Conservation (phyloP, 2,888 invertebrate genomes). For the Netelia virgata region DNA sequence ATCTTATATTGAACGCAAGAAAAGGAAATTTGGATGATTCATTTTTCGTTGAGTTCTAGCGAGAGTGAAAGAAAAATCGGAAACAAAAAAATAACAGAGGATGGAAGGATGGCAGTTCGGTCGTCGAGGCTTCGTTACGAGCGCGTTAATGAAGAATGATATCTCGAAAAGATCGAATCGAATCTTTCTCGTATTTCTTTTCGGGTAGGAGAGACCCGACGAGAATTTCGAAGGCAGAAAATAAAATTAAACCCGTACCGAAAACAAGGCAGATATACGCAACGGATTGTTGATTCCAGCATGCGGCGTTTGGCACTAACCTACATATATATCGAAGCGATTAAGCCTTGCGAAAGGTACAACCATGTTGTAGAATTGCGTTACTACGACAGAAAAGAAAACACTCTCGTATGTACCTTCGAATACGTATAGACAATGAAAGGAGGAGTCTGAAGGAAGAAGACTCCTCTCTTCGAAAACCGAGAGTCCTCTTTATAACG, state of each 20-base stretch:
- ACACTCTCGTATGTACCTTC: not conserved
- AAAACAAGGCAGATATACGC: conserved; percentile 21
- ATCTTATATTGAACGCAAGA: not conserved
- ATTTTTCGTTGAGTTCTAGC: conserved; percentile 8
- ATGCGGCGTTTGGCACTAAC: not conserved
- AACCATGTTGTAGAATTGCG: conserved; percentile 25
- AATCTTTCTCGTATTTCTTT: conserved; percentile 30
- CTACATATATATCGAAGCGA: conserved; percentile 20
- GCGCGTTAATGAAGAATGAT: conserved; percentile 52
- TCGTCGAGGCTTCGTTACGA: conserved; percentile 46
- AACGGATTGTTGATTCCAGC: conserved; percentile 53
- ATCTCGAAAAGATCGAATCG: conserved; percentile 60
- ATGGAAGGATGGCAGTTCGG: conserved; percentile 32
- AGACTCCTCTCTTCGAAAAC: conserved; percentile 23
- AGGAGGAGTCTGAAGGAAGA: conserved; percentile 56
- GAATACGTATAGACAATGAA: conserved; percentile 53
- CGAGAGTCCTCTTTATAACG: conserved; percentile 33
- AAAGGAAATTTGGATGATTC: conserved; percentile 4
- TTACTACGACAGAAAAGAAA: not conserved
- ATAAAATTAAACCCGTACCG: conserved; percentile 10
- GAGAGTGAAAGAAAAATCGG: not conserved
- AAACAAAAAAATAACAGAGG: conserved; percentile 17
- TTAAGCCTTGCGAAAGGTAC: conserved; percentile 57
- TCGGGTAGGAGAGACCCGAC: not conserved
- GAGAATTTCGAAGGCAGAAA: conserved; percentile 13